Percentiles rank a stretch among this genome's conserved stretches.
phyloP scores from a whole-genome alignment of 2,888 invertebrate genomes.

The Nemapogon koenigi region DNA sequence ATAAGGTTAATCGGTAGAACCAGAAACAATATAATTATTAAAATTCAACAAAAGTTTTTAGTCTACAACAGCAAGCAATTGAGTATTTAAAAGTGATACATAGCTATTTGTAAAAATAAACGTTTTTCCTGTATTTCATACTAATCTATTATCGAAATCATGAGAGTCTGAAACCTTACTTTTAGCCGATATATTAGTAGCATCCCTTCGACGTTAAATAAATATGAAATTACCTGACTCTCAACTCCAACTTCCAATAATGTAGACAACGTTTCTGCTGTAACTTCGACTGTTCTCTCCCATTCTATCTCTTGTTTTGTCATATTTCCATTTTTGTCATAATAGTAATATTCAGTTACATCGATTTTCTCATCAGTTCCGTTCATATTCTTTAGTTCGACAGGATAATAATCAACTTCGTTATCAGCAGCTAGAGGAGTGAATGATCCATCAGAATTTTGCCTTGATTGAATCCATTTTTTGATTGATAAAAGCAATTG shows the following conservation, averaged over 20 bases:
- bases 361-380: constrained; percentile 37
- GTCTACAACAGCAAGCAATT: too few species aligned
- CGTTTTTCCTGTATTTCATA: too few species aligned
- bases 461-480: constrained; percentile 67
- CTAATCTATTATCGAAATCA: too few species aligned
- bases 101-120: too few species aligned
- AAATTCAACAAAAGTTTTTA: too few species aligned
- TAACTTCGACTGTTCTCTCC: constrained; percentile 66
- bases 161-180: too few species aligned
- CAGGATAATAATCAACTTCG: constrained; percentile 57
- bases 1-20: too few species aligned
- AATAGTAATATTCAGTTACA: constrained; percentile 55
- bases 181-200: too few species aligned
- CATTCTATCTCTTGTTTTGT: constrained; percentile 51
- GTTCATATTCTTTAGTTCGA: constrained; percentile 40
- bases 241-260: constrained; percentile 68
- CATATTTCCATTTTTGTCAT: constrained; percentile 58
- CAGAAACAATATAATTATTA: too few species aligned
- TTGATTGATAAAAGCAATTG: constrained; percentile 65
- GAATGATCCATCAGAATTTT: constrained; percentile 67
- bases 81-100: too few species aligned
- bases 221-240: constrained; percentile 39
- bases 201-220: neutral
- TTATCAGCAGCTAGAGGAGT: constrained; percentile 64
- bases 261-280: constrained; percentile 68